Conservation (phyloP, 2,113 vertebrate genomes). For the Sphaerodactylus townsendi region DNA sequence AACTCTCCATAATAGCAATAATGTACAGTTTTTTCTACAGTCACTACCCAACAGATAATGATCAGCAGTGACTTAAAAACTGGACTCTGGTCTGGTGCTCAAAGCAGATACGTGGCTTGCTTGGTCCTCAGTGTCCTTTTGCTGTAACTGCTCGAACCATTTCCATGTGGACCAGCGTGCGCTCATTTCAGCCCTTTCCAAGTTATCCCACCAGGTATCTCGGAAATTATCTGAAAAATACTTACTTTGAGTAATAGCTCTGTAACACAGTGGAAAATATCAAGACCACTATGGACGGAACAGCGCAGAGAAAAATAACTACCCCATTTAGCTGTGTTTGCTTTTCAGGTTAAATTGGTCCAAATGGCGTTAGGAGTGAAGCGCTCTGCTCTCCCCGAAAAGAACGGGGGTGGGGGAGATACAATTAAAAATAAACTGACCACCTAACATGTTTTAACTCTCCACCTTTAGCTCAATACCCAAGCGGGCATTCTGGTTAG, state of each 20-base stretch:
- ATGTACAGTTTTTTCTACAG: conserved; percentile 52
- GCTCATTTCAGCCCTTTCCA: conserved; percentile 50
- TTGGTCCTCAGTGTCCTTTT: conserved; percentile 40
- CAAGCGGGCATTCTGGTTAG: neutral
- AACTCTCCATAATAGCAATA: conserved; percentile 56
- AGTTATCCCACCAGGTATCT: conserved; percentile 59
- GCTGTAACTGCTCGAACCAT: conserved; percentile 37
- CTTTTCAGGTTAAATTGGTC: neutral
- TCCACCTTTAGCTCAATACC: neutral
- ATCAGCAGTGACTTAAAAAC: conserved; percentile 65
- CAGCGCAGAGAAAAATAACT: neutral
- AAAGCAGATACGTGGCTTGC: conserved; percentile 55
- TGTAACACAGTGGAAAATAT: conserved; percentile 45
- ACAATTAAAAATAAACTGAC: neutral
- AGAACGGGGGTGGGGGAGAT: neutral
- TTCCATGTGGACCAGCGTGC: conserved; percentile 15
- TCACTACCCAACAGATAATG: conserved; percentile 68
- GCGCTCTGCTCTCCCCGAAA: too few species aligned
- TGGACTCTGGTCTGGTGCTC: conserved; percentile 52
- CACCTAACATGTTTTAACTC: neutral
- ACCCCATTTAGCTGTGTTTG: neutral
- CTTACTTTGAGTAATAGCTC: conserved; percentile 40
- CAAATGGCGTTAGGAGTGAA: neutral
- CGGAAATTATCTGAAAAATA: conserved; percentile 65
- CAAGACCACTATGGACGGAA: neutral